Evolutionary conservation across 2,888 invertebrate species (phyloP).

Genomic region (Lasioglossum calceatum): DNA sequence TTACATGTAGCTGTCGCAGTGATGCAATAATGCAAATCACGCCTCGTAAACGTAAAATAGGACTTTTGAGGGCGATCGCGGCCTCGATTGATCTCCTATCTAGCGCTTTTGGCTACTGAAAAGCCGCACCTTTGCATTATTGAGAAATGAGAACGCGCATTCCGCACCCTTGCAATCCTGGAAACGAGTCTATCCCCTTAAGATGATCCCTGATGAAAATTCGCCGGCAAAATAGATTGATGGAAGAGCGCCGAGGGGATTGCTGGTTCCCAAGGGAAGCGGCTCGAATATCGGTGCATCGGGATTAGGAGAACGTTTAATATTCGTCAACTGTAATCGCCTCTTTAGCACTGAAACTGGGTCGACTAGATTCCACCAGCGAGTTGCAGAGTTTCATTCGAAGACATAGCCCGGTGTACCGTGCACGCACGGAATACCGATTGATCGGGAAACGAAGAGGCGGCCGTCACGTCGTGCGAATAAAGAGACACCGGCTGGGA

Average conservation of each 20-base stretch:
- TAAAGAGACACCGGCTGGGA: background rate
- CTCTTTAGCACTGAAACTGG: conserved; percentile 68
- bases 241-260: background rate
- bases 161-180: no score
- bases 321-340: background rate
- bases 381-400: conserved; percentile 35
- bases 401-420: conserved; percentile 15
- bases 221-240: background rate
- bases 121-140: no score
- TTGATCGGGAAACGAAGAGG: conserved; percentile 38
- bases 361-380: conserved; percentile 42
- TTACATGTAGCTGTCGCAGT: no score
- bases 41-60: no score
- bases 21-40: no score
- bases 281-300: background rate
- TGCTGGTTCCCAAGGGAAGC: background rate
- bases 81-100: no score
- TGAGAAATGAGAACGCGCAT: no score
- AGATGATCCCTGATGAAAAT: background rate
- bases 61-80: no score
- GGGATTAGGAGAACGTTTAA: background rate
- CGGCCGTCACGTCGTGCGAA: conserved; percentile 40
- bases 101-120: no score
- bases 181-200: background rate
- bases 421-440: conserved; percentile 46